Conservation (phyloP, 2,113 vertebrate species). For the Nothocercus nigrocapillus region DNA sequence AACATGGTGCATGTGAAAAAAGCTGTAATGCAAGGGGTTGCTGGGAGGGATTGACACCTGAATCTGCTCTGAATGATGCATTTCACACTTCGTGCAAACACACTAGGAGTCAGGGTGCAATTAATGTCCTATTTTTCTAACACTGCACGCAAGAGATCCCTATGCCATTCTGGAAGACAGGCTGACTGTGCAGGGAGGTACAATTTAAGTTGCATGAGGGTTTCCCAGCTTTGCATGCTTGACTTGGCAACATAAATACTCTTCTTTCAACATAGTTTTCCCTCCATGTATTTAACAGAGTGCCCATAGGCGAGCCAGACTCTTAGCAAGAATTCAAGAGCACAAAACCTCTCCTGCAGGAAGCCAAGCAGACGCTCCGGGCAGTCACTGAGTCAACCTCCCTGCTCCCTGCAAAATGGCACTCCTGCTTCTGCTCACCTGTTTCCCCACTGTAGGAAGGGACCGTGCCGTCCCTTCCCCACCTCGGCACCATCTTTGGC, state of each 20-base stretch:
- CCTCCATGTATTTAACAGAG: not conserved
- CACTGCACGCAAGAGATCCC: not conserved
- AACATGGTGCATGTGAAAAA: accelerated
- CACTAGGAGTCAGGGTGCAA: not conserved
- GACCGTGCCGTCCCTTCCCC: not conserved
- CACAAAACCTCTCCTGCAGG: not conserved
- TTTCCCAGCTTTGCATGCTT: not conserved
- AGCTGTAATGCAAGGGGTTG: not conserved
- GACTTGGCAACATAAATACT: not conserved
- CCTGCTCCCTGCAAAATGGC: not conserved
- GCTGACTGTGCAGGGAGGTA: not conserved
- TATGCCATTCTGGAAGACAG: not conserved
- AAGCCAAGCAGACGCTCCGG: not conserved
- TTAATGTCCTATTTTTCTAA: not conserved
- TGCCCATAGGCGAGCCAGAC: not conserved
- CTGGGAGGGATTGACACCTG: accelerated
- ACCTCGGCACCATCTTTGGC: not conserved
- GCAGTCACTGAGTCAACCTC: not conserved
- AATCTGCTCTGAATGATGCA: not conserved
- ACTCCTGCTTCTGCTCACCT: not conserved
- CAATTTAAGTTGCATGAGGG: not conserved
- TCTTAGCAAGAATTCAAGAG: not conserved
- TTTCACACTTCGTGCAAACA: not conserved
- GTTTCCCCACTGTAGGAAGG: not conserved
- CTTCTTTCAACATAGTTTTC: not conserved